phyloP scores from a whole-genome alignment of 2,888 invertebrate species.

The Aphidius colemani region DNA sequence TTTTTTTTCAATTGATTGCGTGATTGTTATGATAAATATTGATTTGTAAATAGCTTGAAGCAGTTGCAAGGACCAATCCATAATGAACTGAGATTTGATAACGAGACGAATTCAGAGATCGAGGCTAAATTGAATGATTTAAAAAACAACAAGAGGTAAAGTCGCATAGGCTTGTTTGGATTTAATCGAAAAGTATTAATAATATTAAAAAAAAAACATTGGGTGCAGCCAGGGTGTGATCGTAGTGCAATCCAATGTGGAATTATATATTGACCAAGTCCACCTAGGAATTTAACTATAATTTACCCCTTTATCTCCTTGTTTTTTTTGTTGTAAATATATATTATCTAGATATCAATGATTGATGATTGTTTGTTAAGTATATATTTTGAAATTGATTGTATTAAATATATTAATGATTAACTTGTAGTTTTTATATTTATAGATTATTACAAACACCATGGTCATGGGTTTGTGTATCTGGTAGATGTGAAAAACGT shows the following conservation, averaged over 20 bases:
- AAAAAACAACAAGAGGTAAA: conserved; percentile 24
- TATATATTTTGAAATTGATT: background rate
- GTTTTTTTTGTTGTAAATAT: no score
- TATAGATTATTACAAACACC: conserved; percentile 59
- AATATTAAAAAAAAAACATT: background rate
- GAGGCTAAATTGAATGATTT: conserved; percentile 10
- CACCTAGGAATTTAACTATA: no score
- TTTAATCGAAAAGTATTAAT: conserved; percentile 4
- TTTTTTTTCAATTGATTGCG: conserved; percentile 7
- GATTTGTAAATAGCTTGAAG: conserved; percentile 43
- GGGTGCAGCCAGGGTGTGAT: background rate
- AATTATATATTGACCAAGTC: no score
- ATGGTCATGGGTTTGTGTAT: conserved; percentile 79
- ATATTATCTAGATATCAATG: no score
- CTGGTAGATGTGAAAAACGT: conserved; percentile 70
- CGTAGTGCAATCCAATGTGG: no score
- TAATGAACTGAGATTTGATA: conserved; percentile 45
- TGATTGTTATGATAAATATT: conserved; percentile 7
- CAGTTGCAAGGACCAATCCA: conserved; percentile 49
- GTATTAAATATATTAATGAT: background rate
- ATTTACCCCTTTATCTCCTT: no score
- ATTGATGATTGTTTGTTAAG: no score
- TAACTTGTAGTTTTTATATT: background rate
- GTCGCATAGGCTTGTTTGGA: background rate
- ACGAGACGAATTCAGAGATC: conserved; percentile 34